A percentile compares a stretch with the other conserved stretches of the same genome.
Evolutionary conservation across 1,140 invertebrate species (phyloP).

Genomic region (Drosophila neocordata): DNA sequence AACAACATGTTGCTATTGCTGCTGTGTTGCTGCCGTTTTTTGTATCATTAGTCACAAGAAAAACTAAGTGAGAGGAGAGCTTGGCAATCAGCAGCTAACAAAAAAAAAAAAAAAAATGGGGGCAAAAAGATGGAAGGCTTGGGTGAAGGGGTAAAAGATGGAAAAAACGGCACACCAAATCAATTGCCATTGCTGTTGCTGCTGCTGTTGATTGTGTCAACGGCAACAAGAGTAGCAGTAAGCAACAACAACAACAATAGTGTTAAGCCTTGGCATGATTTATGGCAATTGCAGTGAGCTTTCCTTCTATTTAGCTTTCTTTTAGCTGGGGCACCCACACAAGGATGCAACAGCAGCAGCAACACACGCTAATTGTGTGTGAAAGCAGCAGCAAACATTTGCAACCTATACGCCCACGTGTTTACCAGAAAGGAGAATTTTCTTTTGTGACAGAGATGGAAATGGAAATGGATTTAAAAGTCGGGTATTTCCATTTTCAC

Average conservation of each 20-base stretch:
- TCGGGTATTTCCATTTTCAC: constrained; percentile 63
- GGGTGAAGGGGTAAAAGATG: neutral
- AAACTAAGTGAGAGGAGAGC: constrained; percentile 58
- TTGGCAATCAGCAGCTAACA: constrained; percentile 69
- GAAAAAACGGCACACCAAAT: constrained; percentile 52
- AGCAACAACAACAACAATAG: constrained; percentile 63
- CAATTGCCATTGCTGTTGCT: constrained; percentile 50
- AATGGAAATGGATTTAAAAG: constrained; percentile 36
- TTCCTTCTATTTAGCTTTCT: constrained; percentile 60
- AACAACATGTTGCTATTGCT: constrained; percentile 49
- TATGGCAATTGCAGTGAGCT: constrained; percentile 67
- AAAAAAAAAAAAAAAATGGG: constrained; percentile 3
- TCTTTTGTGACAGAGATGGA: constrained; percentile 31
- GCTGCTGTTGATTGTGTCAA: constrained; percentile 59
- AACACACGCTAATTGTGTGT: constrained; percentile 78
- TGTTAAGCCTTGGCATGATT: constrained; percentile 70
- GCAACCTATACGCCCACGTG: constrained; percentile 73
- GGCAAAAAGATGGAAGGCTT: neutral
- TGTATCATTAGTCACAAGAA: constrained; percentile 78
- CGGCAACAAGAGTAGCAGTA: constrained; percentile 40
- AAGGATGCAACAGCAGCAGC: constrained; percentile 32
- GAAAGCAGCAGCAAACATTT: constrained; percentile 62
- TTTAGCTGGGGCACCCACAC: constrained; percentile 58
- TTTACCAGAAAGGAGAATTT: constrained; percentile 26
- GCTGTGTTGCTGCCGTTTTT: constrained; percentile 48